Base-by-base conservation (phyloP, 1,140 invertebrate genomes). In the Sipha flava region DNA sequence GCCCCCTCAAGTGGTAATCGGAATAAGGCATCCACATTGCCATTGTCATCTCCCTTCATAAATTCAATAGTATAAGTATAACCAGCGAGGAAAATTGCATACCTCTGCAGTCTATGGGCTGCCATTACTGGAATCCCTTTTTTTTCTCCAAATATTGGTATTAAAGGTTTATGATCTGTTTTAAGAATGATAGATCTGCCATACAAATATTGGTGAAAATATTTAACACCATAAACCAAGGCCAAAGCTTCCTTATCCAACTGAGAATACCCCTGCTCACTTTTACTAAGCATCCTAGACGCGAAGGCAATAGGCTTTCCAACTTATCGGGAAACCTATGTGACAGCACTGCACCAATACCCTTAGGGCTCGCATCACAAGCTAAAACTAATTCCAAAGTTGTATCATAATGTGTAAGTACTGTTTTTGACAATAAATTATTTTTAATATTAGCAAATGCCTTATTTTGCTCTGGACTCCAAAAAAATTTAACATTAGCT, bases 101-200 rank as follows among this genome's bases (percentile, higher is more conserved):
- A 59, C 16, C 73, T 37, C n/a, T 54, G 49, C 4, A 77, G 7
- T 37, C 73, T 31, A 59, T 23, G 34, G 0, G 73, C 49, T 23
- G 73, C 37, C 73, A 77, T 77, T 1, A 37, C 10, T 18, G 49
- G 16, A 14, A 77, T 54, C 6, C n/a, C 23, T 23, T 26, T 54
- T n/a, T 23, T 40, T 26, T 37, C 72, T 37, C 85, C 83, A 49
- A 87, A 86, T 62, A 87, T 85, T 72, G 80, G 52, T 18, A 84
- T 82, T 26, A 89, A 75, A 0, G 88, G 86, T 72, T 87, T 86
- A 73, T 89, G 87, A 80, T 89, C 87, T 1, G 86, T 89, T 14
- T 84, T 80, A 5, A 89, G 79, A 2, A 80, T 86, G 80, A 88
- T 88, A 2, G n/a, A n/a, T n/a, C n/a, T n/a, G n/a, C n/a, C n/a